Percentiles rank a stretch among this genome's conserved stretches.
phyloP scores from a whole-genome alignment of 2,888 invertebrate genomes.

The Campoletis raptor region DNA sequence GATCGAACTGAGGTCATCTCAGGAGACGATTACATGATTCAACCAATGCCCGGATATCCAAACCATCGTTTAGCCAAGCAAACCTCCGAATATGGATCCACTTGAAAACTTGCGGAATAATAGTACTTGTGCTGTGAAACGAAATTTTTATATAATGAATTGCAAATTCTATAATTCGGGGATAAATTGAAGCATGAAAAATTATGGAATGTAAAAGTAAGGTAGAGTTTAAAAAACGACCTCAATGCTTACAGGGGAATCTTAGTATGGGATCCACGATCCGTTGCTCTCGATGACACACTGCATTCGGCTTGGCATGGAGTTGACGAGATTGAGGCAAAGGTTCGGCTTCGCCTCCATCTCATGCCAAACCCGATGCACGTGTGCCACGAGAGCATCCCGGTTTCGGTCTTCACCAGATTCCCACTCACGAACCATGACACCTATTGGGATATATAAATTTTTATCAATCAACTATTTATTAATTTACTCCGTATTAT shows the following conservation, averaged over 20 bases:
- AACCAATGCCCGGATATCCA: neutral
- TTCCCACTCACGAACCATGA: slow-evolving; percentile 2
- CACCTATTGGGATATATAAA: slow-evolving; percentile 3
- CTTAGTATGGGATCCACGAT: neutral
- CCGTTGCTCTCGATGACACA: slow-evolving; percentile 26
- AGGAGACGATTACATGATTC: neutral
- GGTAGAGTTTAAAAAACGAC: no score
- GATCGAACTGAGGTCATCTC: neutral
- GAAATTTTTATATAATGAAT: no score
- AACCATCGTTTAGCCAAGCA: neutral
- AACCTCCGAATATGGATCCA: neutral
- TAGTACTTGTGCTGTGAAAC: neutral
- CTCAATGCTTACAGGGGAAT: no score
- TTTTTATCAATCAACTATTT: neutral
- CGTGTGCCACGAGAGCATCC: slow-evolving; percentile 3
- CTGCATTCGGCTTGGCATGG: slow-evolving; percentile 9
- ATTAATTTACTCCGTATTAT: no score
- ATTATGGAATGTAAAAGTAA: no score
- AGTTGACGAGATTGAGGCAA: slow-evolving; percentile 2
- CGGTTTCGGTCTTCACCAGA: neutral
- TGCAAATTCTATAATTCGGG: no score
- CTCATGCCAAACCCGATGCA: neutral
- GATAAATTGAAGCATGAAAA: no score
- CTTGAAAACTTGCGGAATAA: slow-evolving; percentile 4
- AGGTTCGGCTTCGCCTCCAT: neutral